Base-by-base conservation (phyloP, 2,113 vertebrate genomes). In the Tragelaphus buxtoni region DNA sequence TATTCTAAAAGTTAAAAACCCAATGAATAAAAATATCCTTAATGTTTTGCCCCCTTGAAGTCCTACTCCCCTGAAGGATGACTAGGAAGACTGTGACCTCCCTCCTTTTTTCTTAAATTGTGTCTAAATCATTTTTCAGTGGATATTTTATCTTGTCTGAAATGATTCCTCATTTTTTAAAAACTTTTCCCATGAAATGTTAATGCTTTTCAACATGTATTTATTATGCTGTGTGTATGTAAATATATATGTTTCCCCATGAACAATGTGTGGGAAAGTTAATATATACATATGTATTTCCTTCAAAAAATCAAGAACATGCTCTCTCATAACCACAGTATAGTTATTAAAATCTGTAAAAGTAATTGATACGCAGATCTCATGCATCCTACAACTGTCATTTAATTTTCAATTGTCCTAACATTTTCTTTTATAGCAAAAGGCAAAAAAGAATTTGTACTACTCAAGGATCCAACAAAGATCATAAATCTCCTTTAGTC, bases 311-410 rank as follows among this genome's bases (percentile, higher is more conserved):
- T 60, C 24, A 77, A 87, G 28, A 32, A 83, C 26, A 92, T 32
- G 26, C 58, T 88, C 13, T 93, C 89, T 65, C 2, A 69, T 90
- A 95, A 88, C n/a, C 42, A 86, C 24, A 53, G 30, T 28, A 81
- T 17, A 83, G 30, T 87, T 92, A 61, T 86, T 92, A 95, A 95
- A 96, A 69, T 51, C 49, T 90, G 8, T 45, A 83, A 81, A 92
- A 90, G 7, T 76, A 81, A 76, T 9, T 93, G 42, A 93, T 83
- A 69, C 0, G 4, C 90, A 90, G 55, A 26, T 87, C 82, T 60
- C 82, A 77, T 13, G 4, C 51, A 77, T 58, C 28, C 49, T 53
- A 69, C 10, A 81, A 56, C 45, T 13, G 28, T 86, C 65, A 24
- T 76, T 93, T 90, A 76, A 56, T 90, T 95, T 86, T 65, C 32